Conservation (phyloP, 2,113 vertebrate species). For the Phyllopteryx taeniolatus region DNA sequence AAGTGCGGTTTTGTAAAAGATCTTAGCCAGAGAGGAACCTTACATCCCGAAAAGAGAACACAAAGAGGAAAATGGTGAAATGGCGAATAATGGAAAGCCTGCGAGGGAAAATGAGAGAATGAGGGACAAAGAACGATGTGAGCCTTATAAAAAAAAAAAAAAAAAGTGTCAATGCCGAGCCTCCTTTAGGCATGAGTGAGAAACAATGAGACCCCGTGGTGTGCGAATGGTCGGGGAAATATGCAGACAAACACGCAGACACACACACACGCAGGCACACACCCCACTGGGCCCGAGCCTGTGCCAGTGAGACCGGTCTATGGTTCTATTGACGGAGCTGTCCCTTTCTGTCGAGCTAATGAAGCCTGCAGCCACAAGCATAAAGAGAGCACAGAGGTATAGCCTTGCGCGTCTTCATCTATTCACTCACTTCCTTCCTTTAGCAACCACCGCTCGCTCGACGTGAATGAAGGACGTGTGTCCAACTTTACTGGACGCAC, state of each 20-base stretch:
- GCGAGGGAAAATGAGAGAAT: conserved; percentile 36
- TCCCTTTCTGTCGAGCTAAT: conserved; percentile 75
- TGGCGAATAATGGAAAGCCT: conserved; percentile 38
- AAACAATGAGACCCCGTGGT: conserved; percentile 51
- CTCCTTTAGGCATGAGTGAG: conserved; percentile 67
- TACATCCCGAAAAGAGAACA: conserved; percentile 20
- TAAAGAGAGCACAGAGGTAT: conserved; percentile 65
- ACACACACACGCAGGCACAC: conserved; percentile 27
- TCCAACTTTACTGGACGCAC: background rate
- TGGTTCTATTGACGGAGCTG: conserved; percentile 70
- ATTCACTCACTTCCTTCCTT: conserved; percentile 49
- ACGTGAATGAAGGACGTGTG: too few species aligned
- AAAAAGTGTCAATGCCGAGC: conserved; percentile 61
- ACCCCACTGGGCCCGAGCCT: conserved; percentile 47
- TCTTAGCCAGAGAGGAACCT: conserved; percentile 15
- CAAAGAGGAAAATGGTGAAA: conserved; percentile 33
- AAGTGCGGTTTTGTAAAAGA: conserved; percentile 19
- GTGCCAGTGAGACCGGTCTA: conserved; percentile 62
- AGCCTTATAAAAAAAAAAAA: conserved; percentile 17
- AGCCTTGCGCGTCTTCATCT: conserved; percentile 66
- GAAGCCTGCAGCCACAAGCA: conserved; percentile 70
- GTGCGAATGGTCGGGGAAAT: conserved; percentile 46
- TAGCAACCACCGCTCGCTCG: background rate
- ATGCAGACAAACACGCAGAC: conserved; percentile 32
- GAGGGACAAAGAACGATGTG: conserved; percentile 48